Evolutionary conservation across 2,888 invertebrate genomes (phyloP).

Genomic region (Epirrita christyi): DNA sequence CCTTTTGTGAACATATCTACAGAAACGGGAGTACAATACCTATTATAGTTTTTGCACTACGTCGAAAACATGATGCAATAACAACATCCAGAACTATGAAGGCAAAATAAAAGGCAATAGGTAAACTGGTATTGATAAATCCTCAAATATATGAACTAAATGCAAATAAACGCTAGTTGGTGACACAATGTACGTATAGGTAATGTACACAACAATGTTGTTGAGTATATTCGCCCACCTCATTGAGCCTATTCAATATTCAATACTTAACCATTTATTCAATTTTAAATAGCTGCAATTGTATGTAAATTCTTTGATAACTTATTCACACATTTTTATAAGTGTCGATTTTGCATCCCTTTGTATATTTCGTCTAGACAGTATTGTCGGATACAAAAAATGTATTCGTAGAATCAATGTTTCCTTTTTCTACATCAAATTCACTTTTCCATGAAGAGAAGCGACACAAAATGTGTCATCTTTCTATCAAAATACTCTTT

Average conservation of each 20-base stretch:
- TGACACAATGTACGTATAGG: constrained; percentile 1
- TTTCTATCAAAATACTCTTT: too few species aligned
- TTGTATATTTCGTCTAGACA: constrained; percentile 28
- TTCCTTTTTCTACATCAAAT: constrained; percentile 9
- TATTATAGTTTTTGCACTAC: too few species aligned
- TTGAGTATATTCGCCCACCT: background rate
- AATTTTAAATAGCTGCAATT: constrained; percentile 26
- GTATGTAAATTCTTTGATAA: constrained; percentile 35
- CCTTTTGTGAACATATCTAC: too few species aligned
- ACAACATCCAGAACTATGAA: too few species aligned
- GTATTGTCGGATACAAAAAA: constrained; percentile 15
- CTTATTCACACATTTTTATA: constrained; percentile 32
- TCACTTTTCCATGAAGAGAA: background rate
- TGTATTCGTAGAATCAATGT: constrained; percentile 14
- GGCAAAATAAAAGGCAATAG: too few species aligned
- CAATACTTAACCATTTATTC: constrained; percentile 11
- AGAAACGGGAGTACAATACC: too few species aligned
- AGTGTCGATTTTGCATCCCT: constrained; percentile 29
- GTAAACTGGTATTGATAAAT: too few species aligned
- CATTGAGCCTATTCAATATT: constrained; percentile 5
- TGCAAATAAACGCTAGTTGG: background rate
- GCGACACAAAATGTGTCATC: constrained; percentile 10
- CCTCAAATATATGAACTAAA: too few species aligned
- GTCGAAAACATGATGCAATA: too few species aligned
- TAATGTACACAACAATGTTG: background rate